Evolutionary conservation across 2,888 invertebrate genomes (phyloP).

Genomic region (Anodontia alba): DNA sequence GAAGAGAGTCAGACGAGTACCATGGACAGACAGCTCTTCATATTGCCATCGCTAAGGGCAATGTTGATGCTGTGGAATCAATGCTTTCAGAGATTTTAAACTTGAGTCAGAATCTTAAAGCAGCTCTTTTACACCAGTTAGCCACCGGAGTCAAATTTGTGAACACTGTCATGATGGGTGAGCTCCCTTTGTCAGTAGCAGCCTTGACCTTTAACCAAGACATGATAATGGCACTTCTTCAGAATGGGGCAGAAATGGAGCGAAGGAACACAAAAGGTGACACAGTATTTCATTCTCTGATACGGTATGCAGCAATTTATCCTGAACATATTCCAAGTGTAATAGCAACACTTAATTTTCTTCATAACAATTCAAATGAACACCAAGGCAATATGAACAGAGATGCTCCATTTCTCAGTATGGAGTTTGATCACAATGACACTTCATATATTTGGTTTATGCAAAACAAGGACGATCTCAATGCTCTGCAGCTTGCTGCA

Average conservation of each 20-base stretch:
- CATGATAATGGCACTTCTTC: conserved; percentile 53
- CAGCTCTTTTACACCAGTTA: conserved; percentile 55
- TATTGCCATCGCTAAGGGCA: conserved; percentile 66
- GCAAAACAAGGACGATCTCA: conserved; percentile 63
- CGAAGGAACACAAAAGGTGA: conserved; percentile 64
- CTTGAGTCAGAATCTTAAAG: conserved; percentile 45
- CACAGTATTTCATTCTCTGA: conserved; percentile 66
- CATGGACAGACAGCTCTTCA: conserved; percentile 67
- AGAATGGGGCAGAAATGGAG: conserved; percentile 64
- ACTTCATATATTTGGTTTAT: conserved; percentile 69
- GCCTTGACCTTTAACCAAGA: conserved; percentile 59
- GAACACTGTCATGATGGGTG: conserved; percentile 73
- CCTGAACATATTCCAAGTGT: conserved; percentile 58
- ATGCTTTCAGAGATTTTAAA: conserved; percentile 55
- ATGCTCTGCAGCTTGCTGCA: conserved; percentile 71
- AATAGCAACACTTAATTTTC: conserved; percentile 42
- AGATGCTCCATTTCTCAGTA: conserved; percentile 20
- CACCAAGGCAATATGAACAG: conserved; percentile 6
- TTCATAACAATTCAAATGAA: conserved; percentile 50
- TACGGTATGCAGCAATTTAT: conserved; percentile 67
- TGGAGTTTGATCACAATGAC: conserved; percentile 59
- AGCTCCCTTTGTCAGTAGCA: conserved; percentile 66
- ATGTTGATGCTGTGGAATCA: conserved; percentile 53
- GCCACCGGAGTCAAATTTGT: conserved; percentile 60
- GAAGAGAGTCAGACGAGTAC: conserved; percentile 60